Base-by-base conservation (phyloP, 2,797 vertebrate genomes). In the Podarcis siculus region DNA sequence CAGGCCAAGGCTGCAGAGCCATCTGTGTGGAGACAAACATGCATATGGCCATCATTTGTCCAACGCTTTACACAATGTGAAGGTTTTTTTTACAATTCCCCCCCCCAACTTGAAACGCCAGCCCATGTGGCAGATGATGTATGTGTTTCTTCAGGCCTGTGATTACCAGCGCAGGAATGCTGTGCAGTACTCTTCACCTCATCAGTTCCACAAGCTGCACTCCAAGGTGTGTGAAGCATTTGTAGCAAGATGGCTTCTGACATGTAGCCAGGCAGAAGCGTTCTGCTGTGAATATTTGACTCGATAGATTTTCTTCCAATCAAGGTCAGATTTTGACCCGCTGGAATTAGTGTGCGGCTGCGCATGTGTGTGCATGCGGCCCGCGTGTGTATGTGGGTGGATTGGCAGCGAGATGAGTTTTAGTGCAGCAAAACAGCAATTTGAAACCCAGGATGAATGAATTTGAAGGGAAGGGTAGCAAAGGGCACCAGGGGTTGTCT, bases 141-240 rank as follows among this genome's bases (percentile, higher is more conserved):
- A 99, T 99, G 98, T 99, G 99, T 99, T 99, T 98, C 98, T 98
- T 98, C 98, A 98, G 98, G 98, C 98, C 98, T 97, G 98, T 99
- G 99, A 99, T 99, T 99, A 99, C 98, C 98, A 97, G 98, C 98
- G 98, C 97, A 97, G 98, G 97, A 98, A 98, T 97, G 98, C 98
- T 97, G 98, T 97, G 98, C 98, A 96, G 97, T 97, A 98, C 98
- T 98, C 98, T 98, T 99, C 98, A 98, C 98, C 98, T 99, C 99
- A 99, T 99, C 99, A 99, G 98, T 99, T 99, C 98, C 98, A 98
- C 97, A 98, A 98, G 98, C 98, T 98, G 98, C 97, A 97, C 97
- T 98, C 97, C 97, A 97, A 98, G 98, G 98, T 97, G 98, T 97
- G 98, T 99, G 98, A 99, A 98, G 97, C 98, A 99, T 99, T 98